Percentiles rank a stretch among this genome's conserved stretches.
Evolutionary conservation across 2,888 invertebrate genomes (phyloP).

Genomic region (Diplazon laetatorius): DNA sequence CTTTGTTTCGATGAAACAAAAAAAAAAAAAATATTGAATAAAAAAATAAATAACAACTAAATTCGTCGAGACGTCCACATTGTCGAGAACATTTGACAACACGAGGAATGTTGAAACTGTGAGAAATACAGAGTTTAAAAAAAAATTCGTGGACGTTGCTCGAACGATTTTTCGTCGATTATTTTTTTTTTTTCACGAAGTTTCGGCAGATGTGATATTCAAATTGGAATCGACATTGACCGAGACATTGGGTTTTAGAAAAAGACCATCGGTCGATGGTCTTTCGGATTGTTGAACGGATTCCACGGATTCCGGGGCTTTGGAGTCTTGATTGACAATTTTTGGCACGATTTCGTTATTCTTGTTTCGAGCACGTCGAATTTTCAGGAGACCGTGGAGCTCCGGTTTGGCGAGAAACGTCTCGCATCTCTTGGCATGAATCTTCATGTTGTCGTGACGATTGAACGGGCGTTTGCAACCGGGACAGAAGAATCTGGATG

Average conservation of each 20-base stretch:
- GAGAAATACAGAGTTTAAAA: too few relatives aligned
- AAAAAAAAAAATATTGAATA: neutral
- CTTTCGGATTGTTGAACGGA: neutral
- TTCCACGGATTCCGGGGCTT: slow-evolving; percentile 21
- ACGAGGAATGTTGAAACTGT: too few relatives aligned
- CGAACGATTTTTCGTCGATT: too few relatives aligned
- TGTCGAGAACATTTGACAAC: too few relatives aligned
- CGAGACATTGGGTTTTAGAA: neutral
- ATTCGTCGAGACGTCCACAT: slow-evolving; percentile 7
- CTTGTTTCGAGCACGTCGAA: slow-evolving; percentile 40
- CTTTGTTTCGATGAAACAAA: slow-evolving; percentile 16
- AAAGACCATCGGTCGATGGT: neutral
- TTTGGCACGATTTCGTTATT: neutral
- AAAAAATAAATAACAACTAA: too few relatives aligned
- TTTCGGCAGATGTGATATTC: neutral
- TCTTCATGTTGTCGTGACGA: slow-evolving; percentile 78
- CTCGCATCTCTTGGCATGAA: slow-evolving; percentile 75
- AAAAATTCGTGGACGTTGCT: too few relatives aligned
- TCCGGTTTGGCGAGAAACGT: slow-evolving; percentile 72
- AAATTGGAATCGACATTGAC: slow-evolving; percentile 27
- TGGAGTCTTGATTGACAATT: slow-evolving; percentile 16
- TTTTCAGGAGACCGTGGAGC: slow-evolving; percentile 65
- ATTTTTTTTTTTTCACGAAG: neutral
- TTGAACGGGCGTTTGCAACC: slow-evolving; percentile 76
- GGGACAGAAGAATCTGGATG: slow-evolving; percentile 75